These are phyloP conservation scores for Anhinga anhinga DNA, from an alignment of 2,113 vertebrate species.

Conservation along the genomic window DNA sequence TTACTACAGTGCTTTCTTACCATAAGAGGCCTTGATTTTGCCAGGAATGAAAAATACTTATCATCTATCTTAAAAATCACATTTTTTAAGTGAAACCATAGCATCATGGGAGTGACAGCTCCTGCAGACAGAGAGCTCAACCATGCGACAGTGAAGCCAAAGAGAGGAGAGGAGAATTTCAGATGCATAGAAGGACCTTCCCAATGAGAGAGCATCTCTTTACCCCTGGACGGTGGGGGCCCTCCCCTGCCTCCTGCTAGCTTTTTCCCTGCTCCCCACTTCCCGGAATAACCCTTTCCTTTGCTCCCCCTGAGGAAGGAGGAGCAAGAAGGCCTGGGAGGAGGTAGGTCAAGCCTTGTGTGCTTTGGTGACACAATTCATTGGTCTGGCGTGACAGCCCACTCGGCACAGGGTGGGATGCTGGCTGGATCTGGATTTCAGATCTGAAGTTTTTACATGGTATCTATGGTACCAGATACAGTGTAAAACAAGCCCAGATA, in stretches of 20 bases:
- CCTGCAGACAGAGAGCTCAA: not conserved
- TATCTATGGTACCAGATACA: not conserved
- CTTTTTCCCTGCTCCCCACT: not conserved
- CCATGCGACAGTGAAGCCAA: not conserved
- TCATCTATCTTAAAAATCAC: not conserved
- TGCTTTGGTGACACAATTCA: not conserved
- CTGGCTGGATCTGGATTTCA: not conserved
- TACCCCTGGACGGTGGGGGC: rapidly evolving
- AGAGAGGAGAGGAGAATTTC: not conserved
- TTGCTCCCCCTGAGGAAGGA: not conserved
- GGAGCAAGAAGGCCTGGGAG: not conserved
- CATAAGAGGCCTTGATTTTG: slow-evolving; percentile 16
- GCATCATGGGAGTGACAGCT: not conserved
- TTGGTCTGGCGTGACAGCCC: not conserved
- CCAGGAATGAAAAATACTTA: slow-evolving; percentile 34
- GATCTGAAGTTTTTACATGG: not conserved
- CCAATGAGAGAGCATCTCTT: not conserved
- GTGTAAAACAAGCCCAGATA: not conserved
- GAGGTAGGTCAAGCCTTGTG: rapidly evolving
- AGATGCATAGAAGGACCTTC: not conserved
- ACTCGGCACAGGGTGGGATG: rapidly evolving
- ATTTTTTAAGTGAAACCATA: not conserved
- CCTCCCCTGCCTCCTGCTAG: not conserved
- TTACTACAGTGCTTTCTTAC: not conserved
- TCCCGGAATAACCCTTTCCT: not conserved